Evolutionary conservation across 2,113 vertebrate genomes (phyloP), one percentile per base, ranked within the genome.

Genomic region (Rhea americana): DNA sequence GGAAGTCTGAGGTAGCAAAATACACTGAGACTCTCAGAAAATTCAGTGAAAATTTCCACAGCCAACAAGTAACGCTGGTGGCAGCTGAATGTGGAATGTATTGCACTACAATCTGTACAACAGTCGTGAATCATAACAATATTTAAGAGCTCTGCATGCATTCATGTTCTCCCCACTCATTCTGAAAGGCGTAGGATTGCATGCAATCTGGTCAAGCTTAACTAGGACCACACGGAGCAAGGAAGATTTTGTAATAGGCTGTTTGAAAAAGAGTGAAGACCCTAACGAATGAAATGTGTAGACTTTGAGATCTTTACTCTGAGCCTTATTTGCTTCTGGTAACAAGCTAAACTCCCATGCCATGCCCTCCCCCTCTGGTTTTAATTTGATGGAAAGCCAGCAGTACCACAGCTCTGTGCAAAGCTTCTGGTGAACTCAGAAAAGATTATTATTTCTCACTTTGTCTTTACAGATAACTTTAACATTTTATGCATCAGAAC

Each of bases 391-490:
- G 58, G 85, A 87, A 92, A 95, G n/a, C 22, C 65, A 75, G 50
- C 66, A 62, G 22, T 53, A 6, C n/a, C 87, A 50, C 66, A 85
- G 68, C 73, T 85, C 85, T 87, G 17, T 62, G 74, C 88, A 89
- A 95, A 91, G 77, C 72, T 59, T 94, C n/a, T 48, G 93, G 41
- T 85, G 63, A 92, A 90, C 87, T 95, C 73, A 39, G 20, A 80
- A 88, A 80, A 62, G 18, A 89, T 92, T 62, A 78, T 77, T 92
- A 65, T 89, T 56, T 59, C 50, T 76, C 81, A 81, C 71, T 26
- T 93, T 82, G 83, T 91, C 89, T 93, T 95, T 87, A 78, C 85
- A 82, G 94, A 85, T 96, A 97, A 94, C 91, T 97, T 97, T 87
- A 95, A 96, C 96, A 95, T 77, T 93, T 97, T 95, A 85, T 93